Conservation (phyloP, 2,797 vertebrate species). For the Phylloscopus collybita region DNA sequence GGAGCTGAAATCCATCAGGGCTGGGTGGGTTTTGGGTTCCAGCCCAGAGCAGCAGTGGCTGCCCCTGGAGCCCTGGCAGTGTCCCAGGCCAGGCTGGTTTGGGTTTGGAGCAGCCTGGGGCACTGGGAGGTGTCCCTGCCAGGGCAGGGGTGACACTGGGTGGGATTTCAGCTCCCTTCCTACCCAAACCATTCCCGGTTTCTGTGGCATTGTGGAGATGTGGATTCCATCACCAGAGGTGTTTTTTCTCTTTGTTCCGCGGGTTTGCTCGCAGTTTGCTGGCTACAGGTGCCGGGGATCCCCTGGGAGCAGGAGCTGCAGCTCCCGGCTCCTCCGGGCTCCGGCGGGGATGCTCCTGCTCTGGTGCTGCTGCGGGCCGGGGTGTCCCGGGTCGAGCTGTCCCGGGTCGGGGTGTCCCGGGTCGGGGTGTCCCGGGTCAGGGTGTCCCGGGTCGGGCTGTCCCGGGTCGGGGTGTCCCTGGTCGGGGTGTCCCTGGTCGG, state of each 20-base stretch:
- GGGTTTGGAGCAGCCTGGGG: background rate
- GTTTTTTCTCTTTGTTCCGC: fast-evolving
- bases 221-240: background rate
- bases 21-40: no score
- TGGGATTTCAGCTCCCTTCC: fast-evolving
- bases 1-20: no score
- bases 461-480: background rate
- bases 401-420: no score
- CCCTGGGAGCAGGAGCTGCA: fast-evolving
- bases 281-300: background rate
- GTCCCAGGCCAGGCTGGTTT: background rate
- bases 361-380: no score
- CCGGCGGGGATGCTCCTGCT: no score
- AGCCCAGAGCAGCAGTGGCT: no score
- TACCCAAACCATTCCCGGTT: background rate
- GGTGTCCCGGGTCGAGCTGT: no score
- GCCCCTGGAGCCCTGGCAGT: background rate
- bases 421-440: no score
- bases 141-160: fast-evolving
- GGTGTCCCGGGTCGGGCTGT: no score
- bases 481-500: no score
- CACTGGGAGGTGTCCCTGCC: background rate
- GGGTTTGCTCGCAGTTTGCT: fast-evolving
- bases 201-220: background rate
- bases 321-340: fast-evolving